Evolutionary conservation across 2,113 vertebrate species (phyloP), one percentile per base, ranked within the genome.

Genomic region (Myiozetetes cayanensis): DNA sequence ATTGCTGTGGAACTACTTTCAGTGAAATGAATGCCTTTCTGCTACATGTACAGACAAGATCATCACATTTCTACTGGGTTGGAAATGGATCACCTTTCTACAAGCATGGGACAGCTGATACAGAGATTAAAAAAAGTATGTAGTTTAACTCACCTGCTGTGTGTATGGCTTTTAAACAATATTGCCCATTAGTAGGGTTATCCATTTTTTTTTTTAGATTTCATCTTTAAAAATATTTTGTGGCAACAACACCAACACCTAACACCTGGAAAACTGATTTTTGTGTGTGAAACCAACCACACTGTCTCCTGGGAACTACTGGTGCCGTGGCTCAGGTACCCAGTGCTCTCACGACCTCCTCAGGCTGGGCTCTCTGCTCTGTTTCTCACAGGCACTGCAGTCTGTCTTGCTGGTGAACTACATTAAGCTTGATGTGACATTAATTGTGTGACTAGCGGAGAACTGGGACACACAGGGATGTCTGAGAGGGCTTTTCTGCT

Each of bases 331-430:
- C 4, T 85, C 24, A 46, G 37, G n/a, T 53, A 35, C 6, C 14
- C 11, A 6, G 18, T 52, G 19, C 43, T 74, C 47, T 52, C 47
- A 43, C 0, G 6, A 14, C 1, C 2, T 13, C 9, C 14, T 52
- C n/a, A 35, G 41, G 4, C 23, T 68, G 44, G 10, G 12, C 5
- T 56, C 25, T 63, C 30, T 19, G 17, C 21, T 79, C 12, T 49
- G 1, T 12, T 71, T 71, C 35, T 62, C 47, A n/a, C 1, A 8
- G 23, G 14, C 33, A 68, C 31, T 2, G 0, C 21, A 33, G 25
- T 22, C 19, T 53, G 31, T 59, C 47, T 79, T 41, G 12, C 18
- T 33, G 12, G 27, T 87, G n/a, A 85, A n/a, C 33, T 31, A 6
- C 28, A 23, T 56, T 56, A 8, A 44, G 11, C 4, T 24, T 1